Base-by-base conservation (phyloP, 2,888 invertebrate genomes). In the Fabriciana adippe region DNA sequence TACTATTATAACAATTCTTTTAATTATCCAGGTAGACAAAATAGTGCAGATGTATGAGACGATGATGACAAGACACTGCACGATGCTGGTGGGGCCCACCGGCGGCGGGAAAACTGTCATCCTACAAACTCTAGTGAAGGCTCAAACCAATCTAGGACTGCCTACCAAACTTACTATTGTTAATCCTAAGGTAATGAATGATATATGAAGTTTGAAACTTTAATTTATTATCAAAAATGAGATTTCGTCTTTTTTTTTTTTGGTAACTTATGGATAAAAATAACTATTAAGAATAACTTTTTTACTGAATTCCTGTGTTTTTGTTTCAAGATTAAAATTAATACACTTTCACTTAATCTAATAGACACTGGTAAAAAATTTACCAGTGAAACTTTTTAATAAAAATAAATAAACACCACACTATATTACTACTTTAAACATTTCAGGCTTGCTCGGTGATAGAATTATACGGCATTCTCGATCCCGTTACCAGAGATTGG, bases 51-150 rank as follows among this genome's bases (percentile, higher is more conserved):
- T 98, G 84, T 97, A 98, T 82, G 98, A 98, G 91, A 97, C 97
- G 0, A 98, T 98, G 97, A 97, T 97, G 96, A 98, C 97, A 0
- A 94, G 98, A 50, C 98, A 98, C 88, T 97, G 97, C 62, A 95
- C 96, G 4, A 98, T 98, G 97, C 86, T 98, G 72, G 97, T 98
- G 3, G 98, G 98, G 0, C 97, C 98, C 21, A 98, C 98, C 5
- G 97, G 98, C 35, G 97, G 98, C 31, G 98, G 98, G 18, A 98
- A 98, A 92, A 95, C 97, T 2, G 96, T 98, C 50, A 96, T 98
- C 47, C 94, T 98, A 72, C 94, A 96, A 76, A 94, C 95, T 2
- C 88, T 98, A 55, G 95, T 96, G 72, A 95, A 95, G 78, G 95
- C 97, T 14, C 98, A 98, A 86, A 95, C 94, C 57, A 87, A 94